A percentile compares a stretch with the other conserved stretches of the same genome.
These are phyloP conservation scores for Eilema caniola DNA, from an alignment of 2,888 invertebrate genomes.

Conservation along the genomic window DNA sequence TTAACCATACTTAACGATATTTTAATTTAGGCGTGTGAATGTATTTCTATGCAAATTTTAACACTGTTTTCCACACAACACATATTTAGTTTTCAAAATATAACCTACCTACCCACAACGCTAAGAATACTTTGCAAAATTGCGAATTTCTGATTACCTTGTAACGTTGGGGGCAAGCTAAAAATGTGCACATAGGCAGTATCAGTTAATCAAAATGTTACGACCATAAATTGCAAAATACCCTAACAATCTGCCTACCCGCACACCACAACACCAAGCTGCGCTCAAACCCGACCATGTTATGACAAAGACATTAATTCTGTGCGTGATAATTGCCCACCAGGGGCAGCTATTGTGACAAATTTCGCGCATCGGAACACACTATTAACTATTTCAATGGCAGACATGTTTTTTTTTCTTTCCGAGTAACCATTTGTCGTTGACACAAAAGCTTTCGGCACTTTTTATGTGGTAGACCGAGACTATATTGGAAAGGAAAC, in stretches of 20 bases:
- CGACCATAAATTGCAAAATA: neutral
- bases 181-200: neutral
- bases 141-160: neutral
- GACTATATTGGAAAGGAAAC: constrained; percentile 34
- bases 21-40: neutral
- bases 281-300: constrained; percentile 47
- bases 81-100: neutral
- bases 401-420: constrained; percentile 57
- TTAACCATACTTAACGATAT: neutral
- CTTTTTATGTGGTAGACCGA: constrained; percentile 60
- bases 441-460: constrained; percentile 68
- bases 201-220: neutral
- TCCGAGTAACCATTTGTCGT: constrained; percentile 73
- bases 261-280: constrained; percentile 21
- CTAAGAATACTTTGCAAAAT: neutral
- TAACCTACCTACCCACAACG: neutral
- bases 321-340: constrained; percentile 80
- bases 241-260: constrained; percentile 12
- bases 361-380: constrained; percentile 80
- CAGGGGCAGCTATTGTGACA: constrained; percentile 73
- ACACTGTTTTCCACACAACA: neutral
- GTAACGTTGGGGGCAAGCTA: neutral
- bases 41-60: neutral
- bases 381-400: constrained; percentile 79
- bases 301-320: constrained; percentile 81